Evolutionary conservation across 2,888 invertebrate species (phyloP).

Genomic region (Protophormia terraenovae): DNA sequence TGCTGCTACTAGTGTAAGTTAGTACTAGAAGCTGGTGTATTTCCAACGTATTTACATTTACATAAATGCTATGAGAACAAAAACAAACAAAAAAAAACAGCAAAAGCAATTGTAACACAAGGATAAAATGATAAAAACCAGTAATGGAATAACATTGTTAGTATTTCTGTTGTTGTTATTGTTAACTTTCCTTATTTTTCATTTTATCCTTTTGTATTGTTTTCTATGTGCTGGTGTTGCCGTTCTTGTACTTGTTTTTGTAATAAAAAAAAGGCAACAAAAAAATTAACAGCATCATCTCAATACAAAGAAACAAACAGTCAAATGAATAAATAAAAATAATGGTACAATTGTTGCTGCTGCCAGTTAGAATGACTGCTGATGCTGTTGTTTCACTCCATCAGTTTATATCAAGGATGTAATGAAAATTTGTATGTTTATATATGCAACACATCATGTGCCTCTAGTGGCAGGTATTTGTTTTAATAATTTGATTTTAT

Average conservation of each 20-base stretch:
- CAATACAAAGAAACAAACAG: conserved; percentile 6
- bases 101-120: conserved; percentile 1
- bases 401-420: background rate
- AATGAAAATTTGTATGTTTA: background rate
- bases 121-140: conserved; percentile 8
- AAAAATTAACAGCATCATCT: conserved; percentile 1
- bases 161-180: background rate
- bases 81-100: background rate
- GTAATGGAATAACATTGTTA: conserved; percentile 33
- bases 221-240: background rate
- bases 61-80: conserved; percentile 30
- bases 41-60: background rate
- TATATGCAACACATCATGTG: background rate
- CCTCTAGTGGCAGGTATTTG: conserved; percentile 37
- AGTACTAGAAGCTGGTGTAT: background rate
- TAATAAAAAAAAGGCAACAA: background rate
- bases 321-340: conserved; percentile 6
- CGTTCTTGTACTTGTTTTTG: background rate
- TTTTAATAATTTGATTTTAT: conserved; percentile 55
- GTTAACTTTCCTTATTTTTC: background rate
- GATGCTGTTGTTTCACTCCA: background rate
- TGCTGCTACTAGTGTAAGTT: background rate
- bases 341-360: conserved; percentile 43
- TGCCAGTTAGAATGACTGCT: background rate
- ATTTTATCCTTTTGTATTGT: background rate